Conservation (phyloP, 1,140 invertebrate species). For the Ganaspis sp. region DNA sequence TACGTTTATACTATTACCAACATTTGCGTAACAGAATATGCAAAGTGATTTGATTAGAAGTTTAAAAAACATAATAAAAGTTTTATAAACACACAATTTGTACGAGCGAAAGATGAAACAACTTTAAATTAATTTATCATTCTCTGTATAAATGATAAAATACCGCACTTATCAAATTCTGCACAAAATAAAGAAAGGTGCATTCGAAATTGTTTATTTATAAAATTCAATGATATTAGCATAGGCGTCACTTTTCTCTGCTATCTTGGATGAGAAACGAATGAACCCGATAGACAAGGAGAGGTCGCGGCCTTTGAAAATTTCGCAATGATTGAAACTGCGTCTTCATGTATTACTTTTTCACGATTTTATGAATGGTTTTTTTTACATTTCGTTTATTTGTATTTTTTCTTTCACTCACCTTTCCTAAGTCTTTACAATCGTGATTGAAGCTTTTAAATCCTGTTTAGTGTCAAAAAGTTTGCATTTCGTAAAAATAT, state of each 20-base stretch:
- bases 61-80: too few species aligned
- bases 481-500: constrained; percentile 25
- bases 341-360: constrained; percentile 45
- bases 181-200: constrained; percentile 33
- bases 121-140: too few species aligned
- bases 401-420: not conserved
- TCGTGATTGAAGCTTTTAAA: too few species aligned
- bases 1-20: too few species aligned
- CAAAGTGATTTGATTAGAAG: too few species aligned
- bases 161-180: constrained; percentile 25
- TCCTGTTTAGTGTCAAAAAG: too few species aligned
- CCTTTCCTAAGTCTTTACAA: not conserved
- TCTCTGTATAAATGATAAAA: too few species aligned
- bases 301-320: constrained; percentile 65
- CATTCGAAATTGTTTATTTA: constrained; percentile 21
- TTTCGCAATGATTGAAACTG: constrained; percentile 64
- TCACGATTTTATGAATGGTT: constrained; percentile 40
- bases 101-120: too few species aligned
- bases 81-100: too few species aligned
- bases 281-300: constrained; percentile 55
- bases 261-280: constrained; percentile 56
- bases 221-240: not conserved
- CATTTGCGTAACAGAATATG: too few species aligned
- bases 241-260: constrained; percentile 37
- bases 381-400: not conserved